Evolutionary conservation across 2,888 invertebrate species (phyloP).

Genomic region (Deladenus siricidicola): DNA sequence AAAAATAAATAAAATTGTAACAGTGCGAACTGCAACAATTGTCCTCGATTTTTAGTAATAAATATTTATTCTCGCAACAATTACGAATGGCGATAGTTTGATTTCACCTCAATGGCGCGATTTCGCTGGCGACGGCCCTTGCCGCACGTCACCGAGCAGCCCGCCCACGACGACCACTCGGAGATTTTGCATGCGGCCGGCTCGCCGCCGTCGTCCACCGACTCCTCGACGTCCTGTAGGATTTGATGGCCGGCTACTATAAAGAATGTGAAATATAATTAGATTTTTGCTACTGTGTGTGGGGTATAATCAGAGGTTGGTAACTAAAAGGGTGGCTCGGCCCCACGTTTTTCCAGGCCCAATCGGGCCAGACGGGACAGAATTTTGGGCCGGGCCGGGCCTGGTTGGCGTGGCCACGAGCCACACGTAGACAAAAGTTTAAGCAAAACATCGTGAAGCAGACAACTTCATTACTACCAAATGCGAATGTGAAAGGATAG

Average conservation of each 20-base stretch:
- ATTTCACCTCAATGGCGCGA: constrained; percentile 41
- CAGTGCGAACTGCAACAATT: too few species aligned
- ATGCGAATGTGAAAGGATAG: too few species aligned
- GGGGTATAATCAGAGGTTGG: background rate
- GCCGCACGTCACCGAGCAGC: constrained; percentile 76
- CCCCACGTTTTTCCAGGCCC: too few species aligned
- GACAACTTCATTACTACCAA: too few species aligned
- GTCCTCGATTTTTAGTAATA: background rate
- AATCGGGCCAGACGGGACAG: too few species aligned
- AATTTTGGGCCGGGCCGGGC: too few species aligned
- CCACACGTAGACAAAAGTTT: too few species aligned
- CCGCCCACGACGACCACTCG: constrained; percentile 70
- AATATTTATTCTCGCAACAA: background rate
- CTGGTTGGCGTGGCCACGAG: too few species aligned
- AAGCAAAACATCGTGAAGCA: background rate
- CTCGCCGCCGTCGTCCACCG: constrained; percentile 44
- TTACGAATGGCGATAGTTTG: too few species aligned
- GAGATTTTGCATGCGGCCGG: constrained; percentile 64
- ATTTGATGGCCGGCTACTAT: constrained; percentile 48
- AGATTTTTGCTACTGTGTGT: background rate
- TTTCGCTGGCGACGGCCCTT: constrained; percentile 61
- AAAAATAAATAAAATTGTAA: too few species aligned
- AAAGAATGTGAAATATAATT: constrained; percentile 10
- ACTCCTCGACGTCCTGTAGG: constrained; percentile 35
- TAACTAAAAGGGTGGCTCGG: background rate